Evolutionary conservation across 2,888 invertebrate species (phyloP), one percentile per base, ranked within the genome.

Genomic region (Pelosia muscerda): DNA sequence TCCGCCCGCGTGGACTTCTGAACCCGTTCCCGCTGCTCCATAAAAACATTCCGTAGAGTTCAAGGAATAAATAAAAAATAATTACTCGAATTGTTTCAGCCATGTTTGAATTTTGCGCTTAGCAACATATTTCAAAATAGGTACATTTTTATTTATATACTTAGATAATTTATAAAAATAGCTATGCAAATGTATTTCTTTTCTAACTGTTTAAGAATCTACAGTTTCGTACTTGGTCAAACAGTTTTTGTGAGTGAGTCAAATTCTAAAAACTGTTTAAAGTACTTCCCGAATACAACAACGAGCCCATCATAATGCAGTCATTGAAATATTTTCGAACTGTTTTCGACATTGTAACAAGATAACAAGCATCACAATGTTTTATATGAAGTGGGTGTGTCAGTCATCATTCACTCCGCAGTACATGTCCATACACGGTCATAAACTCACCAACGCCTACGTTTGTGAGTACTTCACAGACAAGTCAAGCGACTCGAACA

Each of bases 321-420:
- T 59, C 69, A 69, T 63, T 70, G 73, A 72, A 69, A 72, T 61
- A 68, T 73, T 76, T 74, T 77, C 63, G 59, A 81, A 77, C 68
- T 71, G 59, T 62, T 74, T 73, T 69, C 63, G 67, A 72, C 31
- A 62, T 59, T 70, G 73, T 71, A 75, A 72, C 69, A 70, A 74
- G 77, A 72, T 77, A 73, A 84, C 77, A 69, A 72, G 73, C 79
- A 78, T 77, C 77, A 78, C 78, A 83, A 83, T 81, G 77, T 79
- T 81, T 79, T 79, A 79, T 79, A 72, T 69, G 74, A 79, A 79
- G 84, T 85, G 84, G 86, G 85, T 77, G 85, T 86, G 85, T 85
- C 86, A 86, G 79, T 83, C 86, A 86, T 86, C 86, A 83, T 86
- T 87, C 85, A 81, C 74, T 74, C 56, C 63, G 54, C 69, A 79